phyloP scores from a whole-genome alignment of 2,797 vertebrate genomes.

The Gallinago nigripennis region DNA sequence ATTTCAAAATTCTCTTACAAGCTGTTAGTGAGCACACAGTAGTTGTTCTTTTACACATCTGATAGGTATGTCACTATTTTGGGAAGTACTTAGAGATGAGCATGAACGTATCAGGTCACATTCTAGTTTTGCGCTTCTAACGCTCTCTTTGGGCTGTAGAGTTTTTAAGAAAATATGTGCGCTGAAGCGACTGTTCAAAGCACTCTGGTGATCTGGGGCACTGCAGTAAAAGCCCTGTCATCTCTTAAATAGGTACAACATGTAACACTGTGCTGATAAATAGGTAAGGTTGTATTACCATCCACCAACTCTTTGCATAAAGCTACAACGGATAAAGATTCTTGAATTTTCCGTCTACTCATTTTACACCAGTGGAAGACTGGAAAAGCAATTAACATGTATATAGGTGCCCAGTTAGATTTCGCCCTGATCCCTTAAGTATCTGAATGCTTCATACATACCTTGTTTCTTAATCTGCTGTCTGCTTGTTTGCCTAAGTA shows the following conservation, averaged over 20 bases:
- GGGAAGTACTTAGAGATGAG: slow-evolving; percentile 31
- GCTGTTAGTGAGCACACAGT: slow-evolving; percentile 36
- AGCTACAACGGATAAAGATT: slow-evolving; percentile 35
- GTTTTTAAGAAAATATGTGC: background rate
- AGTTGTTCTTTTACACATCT: slow-evolving; percentile 44
- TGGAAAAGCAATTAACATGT: slow-evolving; percentile 49
- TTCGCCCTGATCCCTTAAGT: background rate
- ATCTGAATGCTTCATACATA: background rate
- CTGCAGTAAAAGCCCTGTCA: background rate
- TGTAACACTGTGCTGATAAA: background rate
- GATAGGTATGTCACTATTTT: slow-evolving; percentile 57
- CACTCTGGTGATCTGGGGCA: background rate
- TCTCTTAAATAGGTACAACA: background rate
- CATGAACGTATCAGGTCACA: slow-evolving; percentile 50
- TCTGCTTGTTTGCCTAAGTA: background rate
- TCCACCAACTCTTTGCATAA: background rate
- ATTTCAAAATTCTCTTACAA: slow-evolving; percentile 47
- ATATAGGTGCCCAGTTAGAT: background rate
- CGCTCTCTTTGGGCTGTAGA: background rate
- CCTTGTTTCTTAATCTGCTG: background rate
- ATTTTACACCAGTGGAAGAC: slow-evolving; percentile 13
- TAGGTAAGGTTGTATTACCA: slow-evolving; percentile 15
- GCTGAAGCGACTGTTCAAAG: background rate
- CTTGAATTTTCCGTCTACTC: slow-evolving; percentile 44
- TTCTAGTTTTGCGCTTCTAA: slow-evolving; percentile 32